phyloP scores from a whole-genome alignment of 2,888 invertebrate genomes.

The Metalampra italica region DNA sequence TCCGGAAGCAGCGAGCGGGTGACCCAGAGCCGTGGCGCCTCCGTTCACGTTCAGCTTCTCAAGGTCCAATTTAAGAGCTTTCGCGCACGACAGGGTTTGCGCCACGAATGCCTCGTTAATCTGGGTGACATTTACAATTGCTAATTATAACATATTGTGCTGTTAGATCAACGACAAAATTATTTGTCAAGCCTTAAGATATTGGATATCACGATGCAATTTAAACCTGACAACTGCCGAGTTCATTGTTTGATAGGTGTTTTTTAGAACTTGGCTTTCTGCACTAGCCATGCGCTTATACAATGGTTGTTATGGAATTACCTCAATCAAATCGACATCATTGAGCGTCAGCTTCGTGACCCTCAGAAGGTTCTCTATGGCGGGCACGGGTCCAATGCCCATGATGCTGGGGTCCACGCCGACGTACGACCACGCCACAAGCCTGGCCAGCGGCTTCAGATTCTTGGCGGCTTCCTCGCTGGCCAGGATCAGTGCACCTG shows the following conservation, averaged over 20 bases:
- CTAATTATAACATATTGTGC: constrained; percentile 6
- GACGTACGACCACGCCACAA: constrained; percentile 94
- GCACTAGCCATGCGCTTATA: too few species aligned
- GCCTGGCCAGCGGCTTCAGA: constrained; percentile 92
- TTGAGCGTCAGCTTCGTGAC: constrained; percentile 86
- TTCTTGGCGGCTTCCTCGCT: constrained; percentile 93
- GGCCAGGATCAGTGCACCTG: constrained; percentile 93
- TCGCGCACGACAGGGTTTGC: constrained; percentile 94
- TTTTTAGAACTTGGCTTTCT: too few species aligned
- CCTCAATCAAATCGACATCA: constrained; percentile 96
- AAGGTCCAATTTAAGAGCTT: constrained; percentile 91
- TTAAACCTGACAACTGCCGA: too few species aligned
- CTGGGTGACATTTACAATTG: constrained; percentile 60
- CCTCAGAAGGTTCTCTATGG: constrained; percentile 91
- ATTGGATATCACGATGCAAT: too few species aligned
- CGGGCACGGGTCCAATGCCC: constrained; percentile 98
- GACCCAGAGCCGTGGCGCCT: constrained; percentile 98
- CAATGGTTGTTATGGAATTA: constrained; percentile 55
- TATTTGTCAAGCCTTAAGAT: too few species aligned
- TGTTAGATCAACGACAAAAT: too few species aligned
- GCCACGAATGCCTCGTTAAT: constrained; percentile 99
- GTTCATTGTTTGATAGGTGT: too few species aligned
- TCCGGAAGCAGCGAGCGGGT: constrained; percentile 97
- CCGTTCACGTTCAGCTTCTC: constrained; percentile 96
- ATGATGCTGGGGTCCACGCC: constrained; percentile 98